Conservation (phyloP, 2,888 invertebrate species). For the Anticlea derivata region DNA sequence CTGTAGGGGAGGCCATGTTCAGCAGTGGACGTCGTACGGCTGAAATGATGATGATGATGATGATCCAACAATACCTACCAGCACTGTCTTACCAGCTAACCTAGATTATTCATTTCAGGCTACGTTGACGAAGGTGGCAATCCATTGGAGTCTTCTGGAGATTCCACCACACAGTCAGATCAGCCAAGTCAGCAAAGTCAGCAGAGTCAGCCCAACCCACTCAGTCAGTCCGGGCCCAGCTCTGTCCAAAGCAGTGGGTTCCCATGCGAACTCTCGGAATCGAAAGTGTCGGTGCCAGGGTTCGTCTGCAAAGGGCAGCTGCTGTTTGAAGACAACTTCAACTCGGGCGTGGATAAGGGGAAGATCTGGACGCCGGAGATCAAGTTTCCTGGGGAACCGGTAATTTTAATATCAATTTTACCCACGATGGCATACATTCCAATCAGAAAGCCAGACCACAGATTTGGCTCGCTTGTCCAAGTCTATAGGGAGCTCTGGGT, state of each 20-base stretch:
- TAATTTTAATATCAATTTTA: too few species aligned
- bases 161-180: not conserved
- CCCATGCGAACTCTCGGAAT: slow-evolving; percentile 64
- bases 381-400: slow-evolving; percentile 85
- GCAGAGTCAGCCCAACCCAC: not conserved
- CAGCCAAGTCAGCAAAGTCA: not conserved
- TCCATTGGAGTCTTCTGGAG: slow-evolving; percentile 7
- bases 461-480: too few species aligned
- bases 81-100: too few species aligned
- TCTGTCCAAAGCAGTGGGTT: slow-evolving; percentile 36
- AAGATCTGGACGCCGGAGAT: slow-evolving; percentile 84
- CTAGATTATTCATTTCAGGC: slow-evolving; percentile 40
- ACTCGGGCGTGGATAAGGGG: slow-evolving; percentile 62
- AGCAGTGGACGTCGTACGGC: too few species aligned
- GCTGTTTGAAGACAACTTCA: slow-evolving; percentile 86
- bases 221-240: not conserved
- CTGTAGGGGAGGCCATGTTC: too few species aligned
- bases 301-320: slow-evolving; percentile 82
- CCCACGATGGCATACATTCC: too few species aligned
- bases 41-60: too few species aligned
- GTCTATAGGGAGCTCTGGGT: too few species aligned
- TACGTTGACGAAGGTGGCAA: slow-evolving; percentile 66
- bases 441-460: too few species aligned
- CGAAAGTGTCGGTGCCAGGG: slow-evolving; percentile 59
- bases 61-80: too few species aligned